Conservation (phyloP, 2,888 invertebrate species). For the Adelognathus sp. region DNA sequence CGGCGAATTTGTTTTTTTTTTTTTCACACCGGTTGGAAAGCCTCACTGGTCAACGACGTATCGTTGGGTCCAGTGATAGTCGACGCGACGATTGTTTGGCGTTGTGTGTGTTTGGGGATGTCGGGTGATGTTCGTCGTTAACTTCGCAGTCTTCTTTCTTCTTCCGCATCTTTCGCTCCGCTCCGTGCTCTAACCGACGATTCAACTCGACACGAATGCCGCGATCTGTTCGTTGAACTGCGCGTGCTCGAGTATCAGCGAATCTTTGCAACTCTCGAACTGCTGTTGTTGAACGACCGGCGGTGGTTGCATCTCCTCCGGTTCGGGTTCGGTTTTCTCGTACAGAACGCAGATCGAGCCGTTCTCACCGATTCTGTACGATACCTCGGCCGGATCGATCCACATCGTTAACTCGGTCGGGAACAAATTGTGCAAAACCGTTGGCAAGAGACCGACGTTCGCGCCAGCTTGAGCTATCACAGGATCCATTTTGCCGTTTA, state of each 20-base stretch:
- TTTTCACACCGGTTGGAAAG: too few relatives aligned
- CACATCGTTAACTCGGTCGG: constrained; percentile 89
- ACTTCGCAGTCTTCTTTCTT: background rate
- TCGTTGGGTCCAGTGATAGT: too few relatives aligned
- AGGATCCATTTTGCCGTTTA: constrained; percentile 88
- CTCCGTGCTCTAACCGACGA: background rate
- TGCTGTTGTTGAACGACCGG: constrained; percentile 72
- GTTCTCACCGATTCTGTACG: constrained; percentile 86
- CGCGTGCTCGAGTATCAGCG: constrained; percentile 77
- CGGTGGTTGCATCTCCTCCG: constrained; percentile 65
- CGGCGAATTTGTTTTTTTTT: too few relatives aligned
- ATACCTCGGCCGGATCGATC: constrained; percentile 89
- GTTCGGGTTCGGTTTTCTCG: constrained; percentile 77
- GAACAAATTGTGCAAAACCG: constrained; percentile 83
- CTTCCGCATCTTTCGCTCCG: background rate
- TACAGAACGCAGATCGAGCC: constrained; percentile 85
- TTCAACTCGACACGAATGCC: constrained; percentile 80
- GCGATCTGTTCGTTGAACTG: constrained; percentile 80
- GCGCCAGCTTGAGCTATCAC: constrained; percentile 86
- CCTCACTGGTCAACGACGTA: too few relatives aligned
- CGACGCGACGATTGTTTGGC: background rate
- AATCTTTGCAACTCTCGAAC: constrained; percentile 79
- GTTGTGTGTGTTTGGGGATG: background rate
- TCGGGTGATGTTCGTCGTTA: background rate
- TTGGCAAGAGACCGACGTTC: constrained; percentile 85